Conservation (phyloP, 2,797 vertebrate species). For the Cynodonichthys magdalenae region DNA sequence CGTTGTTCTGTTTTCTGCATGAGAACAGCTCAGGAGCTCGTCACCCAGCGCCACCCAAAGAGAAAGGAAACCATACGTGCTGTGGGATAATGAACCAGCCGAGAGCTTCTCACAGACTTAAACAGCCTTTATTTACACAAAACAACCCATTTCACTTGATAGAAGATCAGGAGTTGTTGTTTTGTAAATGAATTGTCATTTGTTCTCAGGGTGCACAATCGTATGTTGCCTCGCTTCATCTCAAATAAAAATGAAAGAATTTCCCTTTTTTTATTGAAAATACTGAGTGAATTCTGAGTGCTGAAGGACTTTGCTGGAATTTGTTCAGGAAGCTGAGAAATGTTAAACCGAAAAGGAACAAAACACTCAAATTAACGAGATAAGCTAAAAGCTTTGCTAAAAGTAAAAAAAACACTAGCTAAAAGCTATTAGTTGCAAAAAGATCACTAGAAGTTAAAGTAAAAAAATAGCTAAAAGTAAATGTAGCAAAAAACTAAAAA, state of each 20-base stretch:
- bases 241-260: not conserved
- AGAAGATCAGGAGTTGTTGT: not conserved
- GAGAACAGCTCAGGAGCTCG: conserved; percentile 59
- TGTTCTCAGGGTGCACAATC: not conserved
- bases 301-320: no score
- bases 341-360: no score
- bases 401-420: no score
- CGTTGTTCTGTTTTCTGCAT: conserved; percentile 53
- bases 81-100: conserved; percentile 59
- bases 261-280: no score
- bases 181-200: not conserved
- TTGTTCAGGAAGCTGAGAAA: no score
- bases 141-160: conserved; percentile 19
- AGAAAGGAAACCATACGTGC: conserved; percentile 43
- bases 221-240: not conserved
- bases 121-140: conserved; percentile 37
- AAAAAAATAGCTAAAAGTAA: no score
- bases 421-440: no score
- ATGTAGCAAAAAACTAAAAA: no score
- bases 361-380: no score
- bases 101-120: conserved; percentile 41
- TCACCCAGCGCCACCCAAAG: conserved; percentile 66
- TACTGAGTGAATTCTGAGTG: no score
- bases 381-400: no score
- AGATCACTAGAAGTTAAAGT: no score